These are phyloP conservation scores for Lepeophtheirus salmonis DNA, from an alignment of 1,140 invertebrate species.

Conservation along the genomic window DNA sequence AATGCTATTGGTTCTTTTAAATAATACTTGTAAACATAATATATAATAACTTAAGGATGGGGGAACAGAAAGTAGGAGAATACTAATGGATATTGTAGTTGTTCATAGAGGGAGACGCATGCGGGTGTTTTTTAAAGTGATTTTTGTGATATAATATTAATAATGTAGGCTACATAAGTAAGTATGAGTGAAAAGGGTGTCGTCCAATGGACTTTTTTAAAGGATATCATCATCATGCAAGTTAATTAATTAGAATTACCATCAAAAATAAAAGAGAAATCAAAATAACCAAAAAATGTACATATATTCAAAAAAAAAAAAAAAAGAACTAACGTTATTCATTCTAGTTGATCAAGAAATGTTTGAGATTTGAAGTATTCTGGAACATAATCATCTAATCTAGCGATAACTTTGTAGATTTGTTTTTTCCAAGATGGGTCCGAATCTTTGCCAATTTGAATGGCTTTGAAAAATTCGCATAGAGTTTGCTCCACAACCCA, in stretches of 20 bases:
- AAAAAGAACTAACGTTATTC: slow-evolving; percentile 26
- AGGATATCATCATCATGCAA: too few relatives aligned
- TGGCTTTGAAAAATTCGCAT: slow-evolving; percentile 93
- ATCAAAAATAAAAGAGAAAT: not conserved
- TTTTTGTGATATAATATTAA: not conserved
- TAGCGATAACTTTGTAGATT: slow-evolving; percentile 98
- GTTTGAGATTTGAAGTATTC: slow-evolving; percentile 99
- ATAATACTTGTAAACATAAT: too few relatives aligned
- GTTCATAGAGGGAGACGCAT: not conserved
- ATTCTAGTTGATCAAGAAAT: slow-evolving; percentile 95
- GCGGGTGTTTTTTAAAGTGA: not conserved
- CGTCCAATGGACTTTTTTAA: too few relatives aligned
- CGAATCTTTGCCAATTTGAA: slow-evolving; percentile 78
- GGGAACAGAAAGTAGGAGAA: not conserved
- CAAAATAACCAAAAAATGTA: not conserved
- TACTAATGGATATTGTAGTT: not conserved
- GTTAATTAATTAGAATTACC: not conserved
- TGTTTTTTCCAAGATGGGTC: slow-evolving; percentile 99
- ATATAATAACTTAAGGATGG: too few relatives aligned
- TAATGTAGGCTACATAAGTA: not conserved
- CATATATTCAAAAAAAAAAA: not conserved
- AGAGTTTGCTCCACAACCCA: slow-evolving; percentile 90
- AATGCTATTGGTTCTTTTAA: too few relatives aligned
- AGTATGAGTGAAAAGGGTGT: not conserved
- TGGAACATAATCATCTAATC: slow-evolving; percentile 91